Evolutionary conservation across 2,113 vertebrate species (phyloP), one percentile per base, ranked within the genome.

Genomic region (Psettodes erumei): DNA sequence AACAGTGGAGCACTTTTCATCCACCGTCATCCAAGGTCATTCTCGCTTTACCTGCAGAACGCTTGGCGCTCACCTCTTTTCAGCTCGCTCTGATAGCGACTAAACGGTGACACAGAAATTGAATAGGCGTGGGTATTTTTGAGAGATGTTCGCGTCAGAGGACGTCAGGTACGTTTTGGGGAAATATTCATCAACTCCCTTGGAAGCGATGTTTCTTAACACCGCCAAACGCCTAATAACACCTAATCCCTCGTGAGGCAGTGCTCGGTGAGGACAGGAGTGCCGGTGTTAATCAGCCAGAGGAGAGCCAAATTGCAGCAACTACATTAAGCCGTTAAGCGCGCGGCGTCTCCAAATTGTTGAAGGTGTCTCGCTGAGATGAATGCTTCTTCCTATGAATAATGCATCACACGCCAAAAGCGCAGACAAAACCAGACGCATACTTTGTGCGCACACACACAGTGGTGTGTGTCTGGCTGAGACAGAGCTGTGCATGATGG

Each of bases 271-370:
- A 81, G 81, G 82, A 68, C 75, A 58, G 16, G 84, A 82, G 89
- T 74, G 88, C 80, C 59, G 64, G 84, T 80, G 88, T 88, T 93
- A 92, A 93, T 94, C 92, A 94, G 88, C 88, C 90, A 82, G 85
- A 89, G 84, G 87, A 88, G 88, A 90, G 84, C 87, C 89, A 92
- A 92, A 92, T 86, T 89, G 92, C 88, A 72, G 83, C 65, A 86
- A 91, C 89, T 91, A 90, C 90, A 94, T 93, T 92, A 93, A 93
- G 89, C 87, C 71, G 89, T 92, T 90, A 89, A 91, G 88, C 88
- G 86, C 87, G 87, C 77, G 86, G 85, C 62, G 82, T 90, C 89
- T 93, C 83, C 86, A 92, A 93, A 90, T 86, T 91, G 86, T 90
- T 86, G 70, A 88, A 92, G 85, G 89, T 90, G 88, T 90, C 91